A percentile compares a stretch with the other conserved stretches of the same genome.
Evolutionary conservation across 2,113 vertebrate species (phyloP).

Genomic region (Heterotilapia buettikoferi): DNA sequence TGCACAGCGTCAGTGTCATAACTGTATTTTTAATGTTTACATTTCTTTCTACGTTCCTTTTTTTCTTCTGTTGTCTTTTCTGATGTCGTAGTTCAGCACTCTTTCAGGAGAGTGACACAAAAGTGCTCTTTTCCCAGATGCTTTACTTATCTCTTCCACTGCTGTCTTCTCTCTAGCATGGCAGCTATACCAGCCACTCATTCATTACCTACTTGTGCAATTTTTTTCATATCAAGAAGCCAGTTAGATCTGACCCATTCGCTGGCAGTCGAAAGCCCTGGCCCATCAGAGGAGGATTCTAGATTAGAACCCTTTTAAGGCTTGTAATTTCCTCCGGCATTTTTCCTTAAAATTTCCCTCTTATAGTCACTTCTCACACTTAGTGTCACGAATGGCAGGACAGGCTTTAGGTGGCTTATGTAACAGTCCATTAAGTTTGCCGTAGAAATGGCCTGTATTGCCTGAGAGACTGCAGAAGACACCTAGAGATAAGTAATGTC

Average conservation of each 20-base stretch:
- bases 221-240: neutral
- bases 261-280: neutral
- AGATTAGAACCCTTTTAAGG: constrained; percentile 42
- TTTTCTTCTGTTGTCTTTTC: neutral
- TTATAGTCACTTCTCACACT: constrained; percentile 34
- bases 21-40: neutral
- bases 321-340: constrained; percentile 44
- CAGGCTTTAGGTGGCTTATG: constrained; percentile 54
- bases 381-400: constrained; percentile 39
- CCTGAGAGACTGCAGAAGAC: constrained; percentile 50
- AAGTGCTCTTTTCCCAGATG: neutral
- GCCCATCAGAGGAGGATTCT: neutral
- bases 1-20: neutral
- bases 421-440: constrained; percentile 62
- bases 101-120: neutral
- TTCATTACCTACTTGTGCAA: neutral
- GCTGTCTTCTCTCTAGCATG: neutral
- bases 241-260: constrained; percentile 1
- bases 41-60: neutral
- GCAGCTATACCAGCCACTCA: neutral
- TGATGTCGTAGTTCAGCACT: neutral
- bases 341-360: constrained; percentile 21
- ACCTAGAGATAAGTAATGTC: constrained; percentile 60
- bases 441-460: constrained; percentile 36
- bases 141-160: neutral